Evolutionary conservation across 1,140 invertebrate genomes (phyloP), one percentile per base, ranked within the genome.

Genomic region (Drosophila mauritiana): DNA sequence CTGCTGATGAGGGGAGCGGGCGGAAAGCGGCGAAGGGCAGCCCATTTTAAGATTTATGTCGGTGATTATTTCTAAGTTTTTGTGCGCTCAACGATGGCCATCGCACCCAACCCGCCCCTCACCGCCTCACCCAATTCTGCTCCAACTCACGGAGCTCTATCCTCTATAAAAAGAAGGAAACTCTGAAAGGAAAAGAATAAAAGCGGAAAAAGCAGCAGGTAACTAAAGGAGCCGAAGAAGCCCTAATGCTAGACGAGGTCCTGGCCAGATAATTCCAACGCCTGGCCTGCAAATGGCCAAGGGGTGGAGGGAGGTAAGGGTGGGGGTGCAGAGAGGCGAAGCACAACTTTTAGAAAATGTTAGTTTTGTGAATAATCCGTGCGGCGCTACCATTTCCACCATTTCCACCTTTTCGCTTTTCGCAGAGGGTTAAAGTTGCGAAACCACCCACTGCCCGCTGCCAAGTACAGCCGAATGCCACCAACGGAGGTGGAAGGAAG

Each of bases 1-100:
- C 34, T 27, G 36, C 15, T 20, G 46, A 36, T 11, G 15, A 27
- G 8, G 40, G 49, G 13, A 43, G 15, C 27, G 48, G 31, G 37
- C 45, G 11, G 49, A 20, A n/a, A 36, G 20, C 20, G 36, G 68
- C 67, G 22, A 34, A 37, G 39, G 52, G 68, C 55, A 80, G 78
- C 69, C 63, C 69, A 83, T 91, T 91, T 91, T 85, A 84, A 91
- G 90, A 91, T 91, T 91, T 91, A 91, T 91, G 82, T 91, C 72
- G 90, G 90, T 90, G 90, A 91, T 91, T 91, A 91, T 91, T 91
- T 91, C 90, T 91, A 91, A 88, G 84, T 89, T 89, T 88, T 89
- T 89, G 80, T 88, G 77, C 85, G 80, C 84, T 80, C 70, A 84
- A 83, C 72, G 73, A 76, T 72, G 75, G 58, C 61, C 78, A 58